These are phyloP conservation scores for Pterostichus niger DNA, from an alignment of 2,888 invertebrate species.

Conservation along the genomic window DNA sequence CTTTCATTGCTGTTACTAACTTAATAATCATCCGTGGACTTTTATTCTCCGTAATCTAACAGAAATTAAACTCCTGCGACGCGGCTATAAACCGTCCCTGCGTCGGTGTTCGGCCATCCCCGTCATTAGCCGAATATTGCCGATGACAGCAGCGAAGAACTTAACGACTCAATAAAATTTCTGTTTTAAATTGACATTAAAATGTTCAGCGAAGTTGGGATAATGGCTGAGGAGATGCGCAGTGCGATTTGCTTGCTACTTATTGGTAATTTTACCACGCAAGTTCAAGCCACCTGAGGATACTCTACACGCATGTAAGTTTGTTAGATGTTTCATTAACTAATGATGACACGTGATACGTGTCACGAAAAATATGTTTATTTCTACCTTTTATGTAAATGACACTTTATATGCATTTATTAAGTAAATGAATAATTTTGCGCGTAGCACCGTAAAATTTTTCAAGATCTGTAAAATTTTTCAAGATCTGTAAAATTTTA, in stretches of 20 bases:
- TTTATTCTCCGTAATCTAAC: constrained; percentile 66
- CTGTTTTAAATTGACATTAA: constrained; percentile 65
- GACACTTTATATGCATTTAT: too few species aligned
- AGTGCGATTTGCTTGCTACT: constrained; percentile 7
- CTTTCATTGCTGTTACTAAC: constrained; percentile 66
- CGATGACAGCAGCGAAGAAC: constrained; percentile 60
- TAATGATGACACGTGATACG: too few species aligned
- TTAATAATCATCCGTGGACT: constrained; percentile 66
- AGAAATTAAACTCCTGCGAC: constrained; percentile 62
- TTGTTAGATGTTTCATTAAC: too few species aligned
- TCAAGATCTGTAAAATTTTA: too few species aligned
- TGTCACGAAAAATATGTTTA: too few species aligned
- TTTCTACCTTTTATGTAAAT: too few species aligned
- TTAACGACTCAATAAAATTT: constrained; percentile 63
- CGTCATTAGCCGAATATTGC: constrained; percentile 56
- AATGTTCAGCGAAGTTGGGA: constrained; percentile 35
- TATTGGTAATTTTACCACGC: neutral
- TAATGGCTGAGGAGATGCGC: constrained; percentile 46
- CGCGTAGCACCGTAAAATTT: too few species aligned
- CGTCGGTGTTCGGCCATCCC: constrained; percentile 5
- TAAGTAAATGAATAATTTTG: too few species aligned
- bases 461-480: too few species aligned
- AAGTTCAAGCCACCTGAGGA: neutral
- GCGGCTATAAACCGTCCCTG: constrained; percentile 32
- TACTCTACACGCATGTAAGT: neutral